phyloP scores from a whole-genome alignment of 2,888 invertebrate species.

The Drosophila algonquin region DNA sequence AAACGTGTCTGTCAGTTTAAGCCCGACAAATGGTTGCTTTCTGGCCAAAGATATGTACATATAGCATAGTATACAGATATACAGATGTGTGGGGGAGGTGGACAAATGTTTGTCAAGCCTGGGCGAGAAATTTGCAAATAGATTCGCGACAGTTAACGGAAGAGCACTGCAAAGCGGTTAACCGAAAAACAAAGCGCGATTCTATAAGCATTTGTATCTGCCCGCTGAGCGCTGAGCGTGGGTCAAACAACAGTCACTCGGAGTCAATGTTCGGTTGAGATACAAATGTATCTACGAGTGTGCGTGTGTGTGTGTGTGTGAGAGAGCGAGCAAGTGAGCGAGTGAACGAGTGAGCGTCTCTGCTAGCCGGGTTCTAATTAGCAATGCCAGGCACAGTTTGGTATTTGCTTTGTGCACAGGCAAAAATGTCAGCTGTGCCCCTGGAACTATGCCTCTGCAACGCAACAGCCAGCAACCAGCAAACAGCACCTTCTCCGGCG shows the following conservation, averaged over 20 bases:
- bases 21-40: constrained; percentile 54
- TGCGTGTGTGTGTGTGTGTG: constrained; percentile 1
- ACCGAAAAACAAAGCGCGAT: constrained; percentile 42
- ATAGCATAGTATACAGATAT: too few relatives aligned
- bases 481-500: not conserved
- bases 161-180: constrained; percentile 14
- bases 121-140: constrained; percentile 63
- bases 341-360: constrained; percentile 25
- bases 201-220: constrained; percentile 14
- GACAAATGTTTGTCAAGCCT: constrained; percentile 56
- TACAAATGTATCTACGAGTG: constrained; percentile 32
- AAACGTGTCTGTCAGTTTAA: constrained; percentile 68
- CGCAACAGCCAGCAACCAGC: not conserved
- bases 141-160: constrained; percentile 64
- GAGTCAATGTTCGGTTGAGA: constrained; percentile 25
- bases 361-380: constrained; percentile 69
- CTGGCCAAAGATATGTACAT: constrained; percentile 1
- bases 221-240: constrained; percentile 53
- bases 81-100: constrained; percentile 27
- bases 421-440: constrained; percentile 73
- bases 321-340: constrained; percentile 6
- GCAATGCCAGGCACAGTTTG: constrained; percentile 73
- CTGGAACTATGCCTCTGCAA: constrained; percentile 2
- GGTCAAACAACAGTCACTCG: constrained; percentile 50
- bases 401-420: constrained; percentile 73